Evolutionary conservation across 2,797 vertebrate species (phyloP).

Genomic region (Podarcis lilfordi): DNA sequence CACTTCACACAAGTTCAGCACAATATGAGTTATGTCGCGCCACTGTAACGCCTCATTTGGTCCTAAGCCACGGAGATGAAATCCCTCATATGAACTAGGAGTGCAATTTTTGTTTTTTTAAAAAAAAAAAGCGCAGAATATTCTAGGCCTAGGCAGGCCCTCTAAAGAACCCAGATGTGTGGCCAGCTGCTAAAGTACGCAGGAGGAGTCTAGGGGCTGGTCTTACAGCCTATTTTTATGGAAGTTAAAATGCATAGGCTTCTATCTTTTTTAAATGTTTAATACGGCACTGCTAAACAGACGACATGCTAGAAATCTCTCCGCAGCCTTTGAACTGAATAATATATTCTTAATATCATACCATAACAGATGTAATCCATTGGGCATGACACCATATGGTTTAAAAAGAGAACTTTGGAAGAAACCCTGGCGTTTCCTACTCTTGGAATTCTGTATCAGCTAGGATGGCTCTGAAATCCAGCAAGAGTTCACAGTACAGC

Average conservation of each 20-base stretch:
- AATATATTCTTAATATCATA: constrained; percentile 72
- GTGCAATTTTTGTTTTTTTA: too few relatives aligned
- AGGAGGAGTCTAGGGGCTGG: neutral
- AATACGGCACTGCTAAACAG: constrained; percentile 54
- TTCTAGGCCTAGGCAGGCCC: neutral
- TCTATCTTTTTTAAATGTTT: constrained; percentile 58
- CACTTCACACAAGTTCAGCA: neutral
- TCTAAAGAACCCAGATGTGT: constrained; percentile 5
- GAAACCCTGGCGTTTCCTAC: constrained; percentile 69
- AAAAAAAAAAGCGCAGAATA: neutral
- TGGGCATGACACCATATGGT: constrained; percentile 72
- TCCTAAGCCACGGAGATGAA: too few relatives aligned
- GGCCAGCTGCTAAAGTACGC: neutral
- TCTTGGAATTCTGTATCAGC: constrained; percentile 66
- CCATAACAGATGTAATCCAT: constrained; percentile 73
- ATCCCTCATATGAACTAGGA: neutral
- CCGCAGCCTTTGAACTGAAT: constrained; percentile 66
- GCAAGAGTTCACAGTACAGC: constrained; percentile 52
- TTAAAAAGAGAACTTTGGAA: constrained; percentile 68
- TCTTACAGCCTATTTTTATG: constrained; percentile 5
- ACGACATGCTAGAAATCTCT: constrained; percentile 68
- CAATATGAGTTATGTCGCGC: neutral
- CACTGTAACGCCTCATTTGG: neutral
- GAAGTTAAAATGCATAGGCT: neutral
- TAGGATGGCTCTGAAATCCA: constrained; percentile 67